A percentile compares a stretch with the other conserved stretches of the same genome.
These are phyloP conservation scores for Aphidius colemani DNA, from an alignment of 2,888 invertebrate species.

Conservation along the genomic window DNA sequence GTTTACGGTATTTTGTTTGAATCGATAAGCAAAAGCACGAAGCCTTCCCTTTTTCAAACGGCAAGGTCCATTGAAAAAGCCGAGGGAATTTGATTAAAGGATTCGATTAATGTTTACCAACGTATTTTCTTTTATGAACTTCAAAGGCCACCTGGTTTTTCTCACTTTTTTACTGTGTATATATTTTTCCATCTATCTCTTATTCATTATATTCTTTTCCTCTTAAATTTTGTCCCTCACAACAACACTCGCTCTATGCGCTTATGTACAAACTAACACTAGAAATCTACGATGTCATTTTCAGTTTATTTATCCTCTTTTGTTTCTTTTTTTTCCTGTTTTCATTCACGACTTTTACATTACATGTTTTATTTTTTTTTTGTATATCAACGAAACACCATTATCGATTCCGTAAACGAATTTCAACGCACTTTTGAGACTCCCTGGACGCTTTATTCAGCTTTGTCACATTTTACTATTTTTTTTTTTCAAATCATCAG, in stretches of 20 bases:
- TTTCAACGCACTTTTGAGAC: conserved; percentile 34
- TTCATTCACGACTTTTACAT: conserved; percentile 14
- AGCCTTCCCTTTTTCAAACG: conserved; percentile 25
- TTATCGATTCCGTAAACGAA: conserved; percentile 37
- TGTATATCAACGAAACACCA: conserved; percentile 26
- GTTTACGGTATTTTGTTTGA: conserved; percentile 40
- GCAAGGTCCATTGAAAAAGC: conserved; percentile 36
- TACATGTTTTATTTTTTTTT: neutral
- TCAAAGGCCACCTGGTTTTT: conserved; percentile 36
- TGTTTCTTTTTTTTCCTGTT: neutral
- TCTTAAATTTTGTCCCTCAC: conserved; percentile 16
- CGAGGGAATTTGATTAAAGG: conserved; percentile 45
- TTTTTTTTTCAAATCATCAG: conserved; percentile 12
- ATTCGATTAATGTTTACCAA: conserved; percentile 50
- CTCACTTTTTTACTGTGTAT: conserved; percentile 6
- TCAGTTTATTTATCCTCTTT: conserved; percentile 20
- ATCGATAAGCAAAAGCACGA: conserved; percentile 42
- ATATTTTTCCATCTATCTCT: conserved; percentile 6
- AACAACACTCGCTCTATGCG: conserved; percentile 2
- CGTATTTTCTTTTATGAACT: conserved; percentile 41
- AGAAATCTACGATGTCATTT: conserved; percentile 15
- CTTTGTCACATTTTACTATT: conserved; percentile 28
- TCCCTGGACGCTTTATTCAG: conserved; percentile 32
- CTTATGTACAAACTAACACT: too few relatives aligned
- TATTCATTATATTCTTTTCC: conserved; percentile 16